Conservation (phyloP, 2,888 invertebrate genomes). For the Amphipyra tragopoginis region DNA sequence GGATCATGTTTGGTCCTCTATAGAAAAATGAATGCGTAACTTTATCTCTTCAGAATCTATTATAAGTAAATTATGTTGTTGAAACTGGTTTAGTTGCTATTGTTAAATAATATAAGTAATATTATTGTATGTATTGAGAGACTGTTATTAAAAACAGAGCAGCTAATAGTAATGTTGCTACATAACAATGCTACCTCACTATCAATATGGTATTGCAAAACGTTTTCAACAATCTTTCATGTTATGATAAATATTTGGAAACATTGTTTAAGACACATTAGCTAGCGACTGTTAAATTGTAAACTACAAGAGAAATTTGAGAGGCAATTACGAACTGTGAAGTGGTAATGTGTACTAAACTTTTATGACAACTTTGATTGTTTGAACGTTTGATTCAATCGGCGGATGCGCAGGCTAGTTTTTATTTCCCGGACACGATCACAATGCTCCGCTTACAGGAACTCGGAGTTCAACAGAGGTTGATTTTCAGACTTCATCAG, state of each 20-base stretch:
- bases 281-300: constrained; percentile 14
- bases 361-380: constrained; percentile 27
- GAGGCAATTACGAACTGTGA: constrained; percentile 2
- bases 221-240: constrained; percentile 6
- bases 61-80: too few relatives aligned
- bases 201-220: constrained; percentile 3
- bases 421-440: constrained; percentile 62
- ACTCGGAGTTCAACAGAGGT: constrained; percentile 69
- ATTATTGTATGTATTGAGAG: too few relatives aligned
- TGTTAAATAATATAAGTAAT: too few relatives aligned
- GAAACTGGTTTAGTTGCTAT: too few relatives aligned
- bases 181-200: neutral
- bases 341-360: constrained; percentile 21
- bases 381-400: constrained; percentile 60
- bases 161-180: too few relatives aligned
- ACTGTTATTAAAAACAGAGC: too few relatives aligned
- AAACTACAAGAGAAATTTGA: constrained; percentile 21
- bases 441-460: constrained; percentile 54
- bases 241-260: constrained; percentile 2
- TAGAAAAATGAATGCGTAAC: too few relatives aligned
- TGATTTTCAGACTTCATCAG: constrained; percentile 70
- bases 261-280: constrained; percentile 10
- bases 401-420: constrained; percentile 68
- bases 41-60: too few relatives aligned
- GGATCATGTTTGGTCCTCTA: too few relatives aligned